phyloP scores from a whole-genome alignment of 2,113 vertebrate species.

The Malaclemys terrapin region DNA sequence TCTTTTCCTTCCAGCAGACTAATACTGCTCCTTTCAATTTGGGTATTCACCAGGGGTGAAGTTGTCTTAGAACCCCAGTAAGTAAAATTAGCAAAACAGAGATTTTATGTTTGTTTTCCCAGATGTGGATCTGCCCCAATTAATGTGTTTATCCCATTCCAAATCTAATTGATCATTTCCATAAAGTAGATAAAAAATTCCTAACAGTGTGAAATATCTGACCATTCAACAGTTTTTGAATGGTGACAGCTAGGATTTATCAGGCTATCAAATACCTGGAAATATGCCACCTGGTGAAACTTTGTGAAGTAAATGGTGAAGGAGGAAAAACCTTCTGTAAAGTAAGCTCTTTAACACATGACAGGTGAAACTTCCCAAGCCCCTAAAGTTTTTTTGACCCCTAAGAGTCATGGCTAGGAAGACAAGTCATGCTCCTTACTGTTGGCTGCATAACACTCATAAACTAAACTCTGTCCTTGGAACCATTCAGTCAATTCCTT shows the following conservation, averaged over 20 bases:
- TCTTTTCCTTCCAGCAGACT: background rate
- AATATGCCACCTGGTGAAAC: background rate
- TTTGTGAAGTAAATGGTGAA: background rate
- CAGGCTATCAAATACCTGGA: background rate
- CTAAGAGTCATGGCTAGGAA: background rate
- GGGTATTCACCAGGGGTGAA: background rate
- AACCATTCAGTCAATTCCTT: background rate
- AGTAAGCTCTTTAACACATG: background rate
- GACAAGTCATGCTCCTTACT: background rate
- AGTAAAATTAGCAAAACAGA: background rate
- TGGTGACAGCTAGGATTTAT: background rate
- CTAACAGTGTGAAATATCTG: background rate
- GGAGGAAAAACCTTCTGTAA: background rate
- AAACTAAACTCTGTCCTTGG: background rate
- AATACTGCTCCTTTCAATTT: background rate
- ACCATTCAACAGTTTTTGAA: background rate
- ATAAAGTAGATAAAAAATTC: background rate
- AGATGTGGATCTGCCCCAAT: background rate
- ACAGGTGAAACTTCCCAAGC: background rate
- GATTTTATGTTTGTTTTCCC: background rate
- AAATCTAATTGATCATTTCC: background rate
- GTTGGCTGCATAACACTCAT: background rate
- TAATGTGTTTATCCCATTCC: background rate
- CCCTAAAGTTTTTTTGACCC: background rate
- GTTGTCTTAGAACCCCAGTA: background rate